Base-by-base conservation (phyloP, 2,113 vertebrate species). In the Malurus cyaneus region DNA sequence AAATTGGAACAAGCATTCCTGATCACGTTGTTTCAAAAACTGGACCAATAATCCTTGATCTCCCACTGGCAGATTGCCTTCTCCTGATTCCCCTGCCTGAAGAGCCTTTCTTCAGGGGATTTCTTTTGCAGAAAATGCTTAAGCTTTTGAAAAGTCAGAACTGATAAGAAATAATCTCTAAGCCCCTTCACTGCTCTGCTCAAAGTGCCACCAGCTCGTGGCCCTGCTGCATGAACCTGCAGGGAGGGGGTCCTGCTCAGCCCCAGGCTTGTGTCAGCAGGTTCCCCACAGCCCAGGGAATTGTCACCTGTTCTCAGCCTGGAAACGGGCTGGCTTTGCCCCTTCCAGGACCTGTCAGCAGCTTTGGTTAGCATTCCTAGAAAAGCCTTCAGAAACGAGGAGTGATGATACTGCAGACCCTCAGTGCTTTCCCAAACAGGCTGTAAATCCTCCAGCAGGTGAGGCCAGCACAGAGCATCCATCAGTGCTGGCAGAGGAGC, bases 401-500 rank as follows among this genome's bases (percentile, higher is more conserved):
- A 71, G 49, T 26, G 56, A 80, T 60, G 86, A 39, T 60, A 29
- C 14, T 41, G 46, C 57, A 77, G 91, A 31, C 56, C 15, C 28
- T 61, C 85, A 23, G 46, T 10, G 31, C 41, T 80, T 73, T 64
- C 67, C 76, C 60, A 49, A 12, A 17, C 2, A 57, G 76, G 61
- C 72, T 62, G 52, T 64, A 86, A 66, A 71, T 74, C 46, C 49
- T 83, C 41, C 29, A 13, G 62, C 0, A 0, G 59, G 9, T 36
- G n/a, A 28, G 1, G 0, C 18, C 0, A 0, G 23, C 34, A 18
- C 5, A 36, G 47, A 59, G 26, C 47, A 81, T 69, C 50, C 18
- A 13, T 64, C 72, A 6, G 34, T 39, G 50, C 36, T 47, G 15
- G 46, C 29, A 57, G 50, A 24, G 31, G 16, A 12, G 14, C 46